A percentile compares a stretch with the other conserved stretches of the same genome.
Conservation (phyloP, 1,140 invertebrate genomes). For the Aphelenchoides besseyi region DNA sequence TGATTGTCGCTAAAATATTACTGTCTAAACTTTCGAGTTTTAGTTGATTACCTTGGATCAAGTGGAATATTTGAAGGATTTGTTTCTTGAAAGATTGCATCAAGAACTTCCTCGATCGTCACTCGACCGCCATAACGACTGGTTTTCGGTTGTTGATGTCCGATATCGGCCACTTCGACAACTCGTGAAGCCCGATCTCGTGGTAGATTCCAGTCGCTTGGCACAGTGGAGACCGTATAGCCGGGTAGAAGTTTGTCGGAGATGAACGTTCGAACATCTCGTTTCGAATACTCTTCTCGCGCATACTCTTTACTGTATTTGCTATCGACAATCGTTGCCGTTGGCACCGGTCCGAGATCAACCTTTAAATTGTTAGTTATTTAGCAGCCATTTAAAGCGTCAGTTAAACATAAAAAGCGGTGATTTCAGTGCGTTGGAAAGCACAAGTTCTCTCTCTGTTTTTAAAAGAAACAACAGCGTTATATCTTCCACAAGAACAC, state of each 20-base stretch:
- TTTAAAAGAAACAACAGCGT: no score
- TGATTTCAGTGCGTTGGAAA: no score
- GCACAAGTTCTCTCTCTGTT: no score
- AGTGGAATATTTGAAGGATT: slow-evolving; percentile 44
- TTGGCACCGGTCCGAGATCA: not conserved
- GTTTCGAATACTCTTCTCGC: slow-evolving; percentile 40
- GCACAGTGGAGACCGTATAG: slow-evolving; percentile 61
- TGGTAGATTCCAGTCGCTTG: slow-evolving; percentile 50
- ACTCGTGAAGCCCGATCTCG: slow-evolving; percentile 44
- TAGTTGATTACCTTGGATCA: slow-evolving; percentile 34
- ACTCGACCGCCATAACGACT: slow-evolving; percentile 68
- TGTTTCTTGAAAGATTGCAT: slow-evolving; percentile 70
- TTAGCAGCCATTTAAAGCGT: not conserved
- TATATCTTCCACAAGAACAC: no score
- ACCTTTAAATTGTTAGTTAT: slow-evolving; percentile 3
- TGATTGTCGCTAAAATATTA: slow-evolving; percentile 66
- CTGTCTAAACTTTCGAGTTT: slow-evolving; percentile 47
- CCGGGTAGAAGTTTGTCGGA: slow-evolving; percentile 37
- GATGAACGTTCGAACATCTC: slow-evolving; percentile 34
- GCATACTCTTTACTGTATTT: slow-evolving; percentile 35
- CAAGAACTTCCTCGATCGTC: slow-evolving; percentile 85
- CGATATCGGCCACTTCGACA: slow-evolving; percentile 60
- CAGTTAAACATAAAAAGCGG: slow-evolving; percentile 24
- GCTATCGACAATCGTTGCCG: slow-evolving; percentile 6
- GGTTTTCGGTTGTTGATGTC: slow-evolving; percentile 16